These are phyloP conservation scores for Physeter macrocephalus DNA, from an alignment of 2,113 vertebrate species.

Conservation along the genomic window DNA sequence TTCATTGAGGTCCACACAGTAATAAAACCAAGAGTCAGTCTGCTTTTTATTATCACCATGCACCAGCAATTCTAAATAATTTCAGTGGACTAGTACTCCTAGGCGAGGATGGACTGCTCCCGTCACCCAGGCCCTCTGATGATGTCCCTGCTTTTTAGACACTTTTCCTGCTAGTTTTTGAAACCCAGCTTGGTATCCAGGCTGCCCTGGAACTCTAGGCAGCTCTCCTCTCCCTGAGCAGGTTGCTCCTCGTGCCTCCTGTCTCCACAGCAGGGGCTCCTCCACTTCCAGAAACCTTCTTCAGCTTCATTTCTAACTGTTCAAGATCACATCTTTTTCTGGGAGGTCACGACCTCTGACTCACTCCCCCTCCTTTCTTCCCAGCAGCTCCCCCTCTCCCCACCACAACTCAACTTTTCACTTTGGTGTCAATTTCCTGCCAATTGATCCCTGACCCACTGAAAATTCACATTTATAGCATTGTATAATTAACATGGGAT, in stretches of 20 bases:
- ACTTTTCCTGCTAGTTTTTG: background rate
- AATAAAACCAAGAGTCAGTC: background rate
- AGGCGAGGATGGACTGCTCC: background rate
- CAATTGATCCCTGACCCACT: background rate
- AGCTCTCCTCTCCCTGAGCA: background rate
- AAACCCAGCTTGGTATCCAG: background rate
- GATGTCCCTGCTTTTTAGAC: background rate
- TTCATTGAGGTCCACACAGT: background rate
- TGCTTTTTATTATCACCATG: background rate
- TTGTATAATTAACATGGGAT: conserved; percentile 11
- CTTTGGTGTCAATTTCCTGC: conserved; percentile 21
- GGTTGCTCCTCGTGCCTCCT: background rate
- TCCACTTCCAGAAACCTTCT: background rate
- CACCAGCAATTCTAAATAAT: background rate
- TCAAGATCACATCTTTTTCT: background rate
- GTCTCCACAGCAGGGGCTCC: background rate
- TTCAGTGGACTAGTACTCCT: background rate
- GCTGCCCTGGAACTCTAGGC: background rate
- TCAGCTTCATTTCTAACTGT: background rate
- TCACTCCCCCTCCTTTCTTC: background rate
- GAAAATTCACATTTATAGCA: conserved; percentile 11
- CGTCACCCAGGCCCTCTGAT: background rate
- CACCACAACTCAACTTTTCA: background rate
- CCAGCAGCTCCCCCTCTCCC: background rate
- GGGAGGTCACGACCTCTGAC: background rate